Evolutionary conservation across 2,888 invertebrate species (phyloP), one percentile per base, ranked within the genome.

Genomic region (Chrysomela aeneicollis): DNA sequence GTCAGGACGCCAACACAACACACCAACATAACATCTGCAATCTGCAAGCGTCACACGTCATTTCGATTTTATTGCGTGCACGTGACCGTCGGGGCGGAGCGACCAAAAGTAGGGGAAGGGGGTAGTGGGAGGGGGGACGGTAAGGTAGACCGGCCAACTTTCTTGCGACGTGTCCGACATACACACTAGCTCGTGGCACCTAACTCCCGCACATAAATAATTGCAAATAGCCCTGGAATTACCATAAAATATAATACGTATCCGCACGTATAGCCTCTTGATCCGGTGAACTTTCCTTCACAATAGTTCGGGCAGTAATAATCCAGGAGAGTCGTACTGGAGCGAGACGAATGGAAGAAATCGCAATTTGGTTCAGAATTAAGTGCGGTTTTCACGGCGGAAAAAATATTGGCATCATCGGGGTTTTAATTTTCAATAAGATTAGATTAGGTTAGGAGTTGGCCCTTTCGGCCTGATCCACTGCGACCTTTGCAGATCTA

Each of bases 131-230:
- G 50, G 19, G 17, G 17, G 12, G 12, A 32, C 6, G 35, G 12
- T 2, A 2, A 3, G 8, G 35, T 10, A 35, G 12, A 32, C 35
- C 51, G 22, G 22, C 59, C 35, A 59, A 59, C 59, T 59, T 59
- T 59, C 59, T 59, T 50, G 59, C 50, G 50, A 59, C 59, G 59
- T 59, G 59, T 35, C 59, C 59, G 32, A 59, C 59, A 59, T 59
- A 50, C 51, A 59, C 32, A 59, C 26, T 35, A 9, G 55, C 49
- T 46, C 19, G 49, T 46, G n/a, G 49, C 47, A 47, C 12, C 37
- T 15, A 51, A 18, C 59, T 4, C n/a, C 22, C 12, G 50, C 47
- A 59, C 59, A 59, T 59, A 59, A 59, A 59, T 59, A 59, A 59
- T 59, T 59, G 59, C 50, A 59, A 59, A 59, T 19, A 30, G 37